phyloP scores from a whole-genome alignment of 2,888 invertebrate genomes.

The Pheosia tremula region DNA sequence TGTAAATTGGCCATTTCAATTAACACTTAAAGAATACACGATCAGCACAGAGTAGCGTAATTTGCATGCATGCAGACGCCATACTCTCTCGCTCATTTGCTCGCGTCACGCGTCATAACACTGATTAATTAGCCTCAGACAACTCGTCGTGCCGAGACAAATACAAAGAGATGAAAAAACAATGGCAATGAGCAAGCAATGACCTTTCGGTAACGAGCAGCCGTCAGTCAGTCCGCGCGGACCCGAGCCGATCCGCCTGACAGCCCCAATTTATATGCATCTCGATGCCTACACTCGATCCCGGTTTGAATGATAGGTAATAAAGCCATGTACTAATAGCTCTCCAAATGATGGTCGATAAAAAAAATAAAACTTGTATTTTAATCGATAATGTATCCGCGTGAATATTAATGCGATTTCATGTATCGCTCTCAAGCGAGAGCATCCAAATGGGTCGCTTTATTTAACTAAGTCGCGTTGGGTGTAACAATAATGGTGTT shows the following conservation, averaged over 20 bases:
- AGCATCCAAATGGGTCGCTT: slow-evolving; percentile 41
- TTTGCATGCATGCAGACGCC: slow-evolving; percentile 53
- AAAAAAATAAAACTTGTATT: slow-evolving; percentile 10
- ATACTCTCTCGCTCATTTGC: slow-evolving; percentile 62
- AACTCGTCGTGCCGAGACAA: slow-evolving; percentile 50
- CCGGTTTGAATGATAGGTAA: slow-evolving; percentile 46
- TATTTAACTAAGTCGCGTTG: no score
- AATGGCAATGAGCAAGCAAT: slow-evolving; percentile 59
- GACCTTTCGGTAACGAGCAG: slow-evolving; percentile 78
- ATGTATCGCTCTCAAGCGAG: slow-evolving; percentile 45
- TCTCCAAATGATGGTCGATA: slow-evolving; percentile 36
- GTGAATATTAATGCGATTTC: slow-evolving; percentile 32
- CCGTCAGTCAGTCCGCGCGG: slow-evolving; percentile 62
- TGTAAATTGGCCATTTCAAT: slow-evolving; percentile 4
- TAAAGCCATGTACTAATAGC: slow-evolving; percentile 46
- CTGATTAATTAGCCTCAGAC: slow-evolving; percentile 74
- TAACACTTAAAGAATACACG: slow-evolving; percentile 19
- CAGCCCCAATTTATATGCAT: slow-evolving; percentile 75
- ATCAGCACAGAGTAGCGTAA: slow-evolving; percentile 33
- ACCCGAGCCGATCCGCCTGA: slow-evolving; percentile 50
- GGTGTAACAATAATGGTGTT: no score
- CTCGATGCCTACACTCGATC: slow-evolving; percentile 52
- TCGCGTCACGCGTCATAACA: slow-evolving; percentile 75
- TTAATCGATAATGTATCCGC: slow-evolving; percentile 23
- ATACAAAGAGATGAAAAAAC: slow-evolving; percentile 56